A percentile compares a stretch with the other conserved stretches of the same genome.
Conservation (phyloP, 2,113 vertebrate species). For the Calidris pugnax region DNA sequence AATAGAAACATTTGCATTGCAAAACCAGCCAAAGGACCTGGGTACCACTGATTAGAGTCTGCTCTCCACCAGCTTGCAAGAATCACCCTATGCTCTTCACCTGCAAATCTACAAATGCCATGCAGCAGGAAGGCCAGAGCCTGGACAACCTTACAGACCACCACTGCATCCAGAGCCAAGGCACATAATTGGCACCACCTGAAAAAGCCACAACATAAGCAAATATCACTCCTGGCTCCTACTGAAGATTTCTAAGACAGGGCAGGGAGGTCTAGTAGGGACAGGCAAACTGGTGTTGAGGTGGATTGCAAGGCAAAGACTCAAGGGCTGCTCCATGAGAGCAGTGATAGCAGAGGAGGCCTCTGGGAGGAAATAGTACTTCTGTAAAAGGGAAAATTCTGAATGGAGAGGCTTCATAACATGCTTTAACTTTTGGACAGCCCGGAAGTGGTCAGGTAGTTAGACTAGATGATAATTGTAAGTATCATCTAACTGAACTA, state of each 20-base stretch:
- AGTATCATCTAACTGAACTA: background rate
- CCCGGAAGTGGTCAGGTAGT: background rate
- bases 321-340: background rate
- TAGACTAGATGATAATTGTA: background rate
- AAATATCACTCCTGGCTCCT: background rate
- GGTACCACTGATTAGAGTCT: background rate
- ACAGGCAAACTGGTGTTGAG: background rate
- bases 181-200: accelerated
- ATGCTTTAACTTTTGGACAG: background rate
- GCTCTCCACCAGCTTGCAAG: accelerated
- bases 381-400: background rate
- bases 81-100: background rate
- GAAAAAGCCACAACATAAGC: background rate
- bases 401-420: background rate
- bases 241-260: background rate
- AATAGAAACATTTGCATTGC: background rate
- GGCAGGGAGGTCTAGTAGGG: background rate
- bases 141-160: background rate
- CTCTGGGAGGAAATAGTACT: background rate
- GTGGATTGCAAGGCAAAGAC: background rate
- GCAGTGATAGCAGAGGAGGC: background rate
- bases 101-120: background rate
- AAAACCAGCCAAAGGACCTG: background rate
- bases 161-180: background rate
- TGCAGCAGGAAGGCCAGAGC: background rate